A percentile compares a stretch with the other conserved stretches of the same genome.
phyloP scores from a whole-genome alignment of 2,888 invertebrate species.

The Drosophila sordidula region DNA sequence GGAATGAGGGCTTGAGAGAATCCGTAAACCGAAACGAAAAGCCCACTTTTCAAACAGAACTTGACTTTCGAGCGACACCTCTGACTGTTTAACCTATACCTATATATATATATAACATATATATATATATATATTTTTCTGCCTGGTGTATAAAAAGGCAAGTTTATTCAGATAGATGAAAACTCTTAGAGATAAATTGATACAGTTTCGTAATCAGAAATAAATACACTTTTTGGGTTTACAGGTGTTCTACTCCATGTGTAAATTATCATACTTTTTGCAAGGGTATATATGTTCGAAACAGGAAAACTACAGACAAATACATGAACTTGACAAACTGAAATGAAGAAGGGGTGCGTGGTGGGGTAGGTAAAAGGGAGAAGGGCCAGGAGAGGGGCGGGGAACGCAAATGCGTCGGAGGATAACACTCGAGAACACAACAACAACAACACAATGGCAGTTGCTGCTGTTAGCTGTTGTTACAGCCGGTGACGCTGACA shows the following conservation, averaged over 20 bases:
- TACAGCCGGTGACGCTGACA: constrained; percentile 50
- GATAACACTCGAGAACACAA: constrained; percentile 64
- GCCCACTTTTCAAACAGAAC: too few relatives aligned
- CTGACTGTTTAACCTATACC: too few relatives aligned
- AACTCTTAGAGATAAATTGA: too few relatives aligned
- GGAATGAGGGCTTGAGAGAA: too few relatives aligned
- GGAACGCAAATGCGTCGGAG: constrained; percentile 76
- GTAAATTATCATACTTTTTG: background rate
- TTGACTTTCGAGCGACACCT: too few relatives aligned
- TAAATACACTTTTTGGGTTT: background rate
- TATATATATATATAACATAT: too few relatives aligned
- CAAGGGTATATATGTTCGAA: background rate
- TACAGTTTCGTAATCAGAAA: too few relatives aligned
- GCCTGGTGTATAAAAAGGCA: too few relatives aligned
- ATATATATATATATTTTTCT: too few relatives aligned
- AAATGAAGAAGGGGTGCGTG: background rate
- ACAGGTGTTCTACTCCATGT: background rate
- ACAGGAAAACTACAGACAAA: constrained; percentile 13
- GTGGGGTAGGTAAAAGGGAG: background rate
- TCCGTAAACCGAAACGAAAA: too few relatives aligned
- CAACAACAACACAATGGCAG: constrained; percentile 33
- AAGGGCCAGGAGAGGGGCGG: constrained; percentile 8
- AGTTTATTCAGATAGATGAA: too few relatives aligned
- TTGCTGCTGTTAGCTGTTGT: constrained; percentile 60
- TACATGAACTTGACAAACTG: constrained; percentile 17